Evolutionary conservation across 2,113 vertebrate species (phyloP).

Genomic region (Pterophyllum scalare): DNA sequence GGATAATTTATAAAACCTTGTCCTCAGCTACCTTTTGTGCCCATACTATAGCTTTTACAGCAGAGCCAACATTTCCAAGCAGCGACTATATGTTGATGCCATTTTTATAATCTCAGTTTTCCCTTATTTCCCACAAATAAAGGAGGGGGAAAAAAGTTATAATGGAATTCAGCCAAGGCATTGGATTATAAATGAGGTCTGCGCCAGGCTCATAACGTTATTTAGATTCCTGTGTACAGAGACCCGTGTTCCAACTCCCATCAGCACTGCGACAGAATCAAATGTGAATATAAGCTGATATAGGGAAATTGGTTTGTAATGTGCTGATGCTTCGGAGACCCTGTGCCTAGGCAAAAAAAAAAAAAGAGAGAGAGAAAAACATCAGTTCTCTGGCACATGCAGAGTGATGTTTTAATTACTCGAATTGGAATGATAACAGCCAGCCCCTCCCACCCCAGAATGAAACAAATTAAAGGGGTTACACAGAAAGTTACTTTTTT

Average conservation of each 20-base stretch:
- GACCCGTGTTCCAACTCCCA: constrained; percentile 95
- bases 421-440: constrained; percentile 76
- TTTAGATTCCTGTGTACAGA: constrained; percentile 96
- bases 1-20: constrained; percentile 73
- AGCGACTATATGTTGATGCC: constrained; percentile 72
- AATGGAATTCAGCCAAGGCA: constrained; percentile 95
- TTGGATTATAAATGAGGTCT: constrained; percentile 99
- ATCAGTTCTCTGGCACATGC: constrained; percentile 80
- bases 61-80: constrained; percentile 54
- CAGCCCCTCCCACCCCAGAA: constrained; percentile 58
- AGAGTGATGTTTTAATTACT: constrained; percentile 84
- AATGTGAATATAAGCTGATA: constrained; percentile 97
- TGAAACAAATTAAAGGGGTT: constrained; percentile 76
- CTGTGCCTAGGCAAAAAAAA: constrained; percentile 72
- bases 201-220: constrained; percentile 94
- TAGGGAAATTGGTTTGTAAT: constrained; percentile 98
- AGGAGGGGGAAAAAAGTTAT: constrained; percentile 81
- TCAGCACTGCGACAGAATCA: constrained; percentile 95
- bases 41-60: constrained; percentile 55
- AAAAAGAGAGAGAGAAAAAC: constrained; percentile 49
- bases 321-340: constrained; percentile 92
- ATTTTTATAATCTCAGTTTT: constrained; percentile 80
- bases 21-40: constrained; percentile 72
- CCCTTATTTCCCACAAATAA: constrained; percentile 89
- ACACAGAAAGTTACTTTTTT: constrained; percentile 48